Conservation (phyloP, 2,888 invertebrate species). For the Xanthia togata region DNA sequence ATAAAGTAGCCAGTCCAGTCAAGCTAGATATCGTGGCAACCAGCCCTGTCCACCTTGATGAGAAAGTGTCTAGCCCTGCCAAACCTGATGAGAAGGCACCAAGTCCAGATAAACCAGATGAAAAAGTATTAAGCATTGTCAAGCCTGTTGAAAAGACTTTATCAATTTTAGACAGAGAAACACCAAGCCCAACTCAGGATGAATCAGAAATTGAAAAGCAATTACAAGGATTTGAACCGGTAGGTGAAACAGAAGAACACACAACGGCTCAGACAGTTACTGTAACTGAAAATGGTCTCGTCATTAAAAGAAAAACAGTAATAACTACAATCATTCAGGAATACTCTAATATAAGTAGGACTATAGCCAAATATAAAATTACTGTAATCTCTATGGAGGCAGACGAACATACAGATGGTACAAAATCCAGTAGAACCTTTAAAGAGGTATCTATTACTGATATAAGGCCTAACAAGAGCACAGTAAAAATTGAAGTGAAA, state of each 20-base stretch:
- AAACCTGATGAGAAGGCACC: conserved; percentile 19
- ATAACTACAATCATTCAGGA: conserved; percentile 56
- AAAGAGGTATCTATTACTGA: conserved; percentile 44
- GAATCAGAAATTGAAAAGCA: conserved; percentile 49
- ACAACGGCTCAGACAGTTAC: conserved; percentile 43
- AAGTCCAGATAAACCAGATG: conserved; percentile 20
- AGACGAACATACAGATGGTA: conserved; percentile 50
- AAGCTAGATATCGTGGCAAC: not conserved
- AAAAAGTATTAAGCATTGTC: conserved; percentile 9
- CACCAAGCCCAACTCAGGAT: conserved; percentile 14
- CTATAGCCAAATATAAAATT: conserved; percentile 46
- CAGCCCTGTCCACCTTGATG: not conserved
- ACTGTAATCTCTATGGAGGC: conserved; percentile 48
- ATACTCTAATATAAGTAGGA: conserved; percentile 29
- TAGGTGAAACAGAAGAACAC: conserved; percentile 38
- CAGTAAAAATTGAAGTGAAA: conserved; percentile 44
- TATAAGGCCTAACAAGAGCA: conserved; percentile 47
- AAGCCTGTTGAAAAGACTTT: not conserved
- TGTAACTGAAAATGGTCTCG: conserved; percentile 43
- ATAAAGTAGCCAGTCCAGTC: not conserved
- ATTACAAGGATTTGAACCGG: conserved; percentile 38
- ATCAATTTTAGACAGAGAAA: not conserved
- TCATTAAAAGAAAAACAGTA: conserved; percentile 44
- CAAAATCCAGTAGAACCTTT: conserved; percentile 36
- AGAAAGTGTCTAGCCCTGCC: not conserved